Evolutionary conservation across 2,113 vertebrate genomes (phyloP).

Genomic region (Argyrosomus japonicus): DNA sequence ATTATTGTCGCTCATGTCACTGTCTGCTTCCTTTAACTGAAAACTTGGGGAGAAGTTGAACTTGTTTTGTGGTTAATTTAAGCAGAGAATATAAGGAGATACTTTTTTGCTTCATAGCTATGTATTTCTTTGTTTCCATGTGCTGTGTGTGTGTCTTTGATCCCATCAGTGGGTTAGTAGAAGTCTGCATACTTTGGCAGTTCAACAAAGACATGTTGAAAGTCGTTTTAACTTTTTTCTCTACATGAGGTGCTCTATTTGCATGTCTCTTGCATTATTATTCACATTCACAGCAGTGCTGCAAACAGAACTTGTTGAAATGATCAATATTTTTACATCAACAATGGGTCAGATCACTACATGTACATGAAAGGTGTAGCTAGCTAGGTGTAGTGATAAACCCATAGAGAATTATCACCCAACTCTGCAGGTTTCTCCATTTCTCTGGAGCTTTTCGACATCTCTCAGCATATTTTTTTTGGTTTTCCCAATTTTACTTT

Average conservation of each 20-base stretch:
- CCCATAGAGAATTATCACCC: background rate
- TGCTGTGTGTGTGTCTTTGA: conserved; percentile 42
- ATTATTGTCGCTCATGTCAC: conserved; percentile 26
- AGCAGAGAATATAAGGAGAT: conserved; percentile 12
- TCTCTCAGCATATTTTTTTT: background rate
- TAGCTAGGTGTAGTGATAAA: background rate
- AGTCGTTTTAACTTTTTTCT: conserved; percentile 29
- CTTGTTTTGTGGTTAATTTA: conserved; percentile 37
- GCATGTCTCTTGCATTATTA: background rate
- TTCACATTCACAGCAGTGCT: background rate
- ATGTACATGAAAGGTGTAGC: background rate
- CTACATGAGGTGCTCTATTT: conserved; percentile 19
- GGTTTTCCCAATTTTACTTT: background rate
- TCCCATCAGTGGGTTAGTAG: conserved; percentile 34
- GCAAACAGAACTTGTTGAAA: background rate
- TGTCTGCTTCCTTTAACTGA: conserved; percentile 6
- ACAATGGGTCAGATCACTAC: background rate
- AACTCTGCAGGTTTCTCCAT: background rate
- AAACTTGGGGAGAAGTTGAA: conserved; percentile 45
- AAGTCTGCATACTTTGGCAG: conserved; percentile 38
- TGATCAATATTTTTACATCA: background rate
- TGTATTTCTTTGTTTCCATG: conserved; percentile 40
- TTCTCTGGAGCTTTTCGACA: background rate
- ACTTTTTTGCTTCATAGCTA: background rate
- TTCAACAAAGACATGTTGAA: conserved; percentile 46